These are phyloP conservation scores for Istiophorus platypterus DNA, from an alignment of 2,113 vertebrate genomes.

Conservation along the genomic window DNA sequence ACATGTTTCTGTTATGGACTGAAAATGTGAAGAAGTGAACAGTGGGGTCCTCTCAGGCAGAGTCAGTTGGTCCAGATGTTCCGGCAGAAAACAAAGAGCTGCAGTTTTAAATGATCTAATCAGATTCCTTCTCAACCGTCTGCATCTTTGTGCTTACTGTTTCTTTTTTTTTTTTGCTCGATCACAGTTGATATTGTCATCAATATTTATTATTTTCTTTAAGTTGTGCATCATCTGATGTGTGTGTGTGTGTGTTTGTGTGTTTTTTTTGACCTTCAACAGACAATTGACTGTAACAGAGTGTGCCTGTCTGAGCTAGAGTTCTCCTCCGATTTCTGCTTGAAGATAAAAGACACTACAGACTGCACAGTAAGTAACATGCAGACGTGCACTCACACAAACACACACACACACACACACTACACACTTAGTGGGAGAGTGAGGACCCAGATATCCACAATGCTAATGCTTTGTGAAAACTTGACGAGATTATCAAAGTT, in stretches of 20 bases:
- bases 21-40: too few species aligned
- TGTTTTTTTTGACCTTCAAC: constrained; percentile 46
- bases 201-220: not conserved
- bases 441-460: too few species aligned
- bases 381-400: not conserved
- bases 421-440: too few species aligned
- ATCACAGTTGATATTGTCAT: not conserved
- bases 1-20: too few species aligned
- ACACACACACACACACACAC: not conserved
- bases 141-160: not conserved
- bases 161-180: not conserved
- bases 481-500: too few species aligned
- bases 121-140: too few species aligned
- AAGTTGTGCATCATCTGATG: not conserved
- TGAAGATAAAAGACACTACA: constrained; percentile 86
- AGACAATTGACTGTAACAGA: constrained; percentile 91
- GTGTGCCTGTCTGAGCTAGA: constrained; percentile 88
- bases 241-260: constrained; percentile 12
- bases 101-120: too few species aligned
- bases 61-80: too few species aligned
- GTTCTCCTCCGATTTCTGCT: constrained; percentile 90
- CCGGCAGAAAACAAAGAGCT: too few species aligned
- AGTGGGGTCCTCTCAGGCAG: too few species aligned
- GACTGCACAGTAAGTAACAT: constrained; percentile 89
- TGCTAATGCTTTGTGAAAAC: too few species aligned